phyloP scores from a whole-genome alignment of 1,140 invertebrate species.

The Lamellibrachia luymesi region DNA sequence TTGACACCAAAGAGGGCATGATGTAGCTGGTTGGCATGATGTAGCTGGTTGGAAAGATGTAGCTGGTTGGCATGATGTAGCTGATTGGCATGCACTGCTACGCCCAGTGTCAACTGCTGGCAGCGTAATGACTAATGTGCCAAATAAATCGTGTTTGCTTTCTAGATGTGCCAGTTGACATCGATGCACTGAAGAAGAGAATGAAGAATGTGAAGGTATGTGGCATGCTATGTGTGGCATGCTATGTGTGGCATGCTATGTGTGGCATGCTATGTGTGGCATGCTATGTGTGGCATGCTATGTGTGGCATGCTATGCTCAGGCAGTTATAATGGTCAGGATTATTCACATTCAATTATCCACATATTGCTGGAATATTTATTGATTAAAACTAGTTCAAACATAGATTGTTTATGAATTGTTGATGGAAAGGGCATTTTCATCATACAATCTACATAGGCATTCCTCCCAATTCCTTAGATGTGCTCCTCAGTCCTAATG shows the following conservation, averaged over 20 bases:
- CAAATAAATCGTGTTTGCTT: constrained; percentile 14
- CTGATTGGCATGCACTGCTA: background rate
- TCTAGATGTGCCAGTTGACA: constrained; percentile 58
- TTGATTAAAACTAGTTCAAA: too few relatives aligned
- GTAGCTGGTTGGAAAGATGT: background rate
- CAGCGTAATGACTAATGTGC: background rate
- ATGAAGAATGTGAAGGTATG: constrained; percentile 64
- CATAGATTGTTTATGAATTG: background rate
- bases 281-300: too few relatives aligned
- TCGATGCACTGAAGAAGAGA: constrained; percentile 71
- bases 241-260: too few relatives aligned
- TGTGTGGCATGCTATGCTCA: too few relatives aligned
- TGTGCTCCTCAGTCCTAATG: background rate
- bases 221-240: background rate
- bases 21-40: background rate
- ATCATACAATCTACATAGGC: background rate
- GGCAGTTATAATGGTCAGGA: too few relatives aligned
- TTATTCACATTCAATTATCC: too few relatives aligned
- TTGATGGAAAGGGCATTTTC: background rate
- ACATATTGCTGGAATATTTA: too few relatives aligned
- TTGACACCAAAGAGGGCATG: too few relatives aligned
- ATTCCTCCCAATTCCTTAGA: background rate
- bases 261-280: too few relatives aligned
- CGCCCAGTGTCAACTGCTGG: too few relatives aligned
- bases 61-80: background rate